These are phyloP conservation scores for Orthosia gothica DNA, from an alignment of 2,888 invertebrate species.

Conservation along the genomic window DNA sequence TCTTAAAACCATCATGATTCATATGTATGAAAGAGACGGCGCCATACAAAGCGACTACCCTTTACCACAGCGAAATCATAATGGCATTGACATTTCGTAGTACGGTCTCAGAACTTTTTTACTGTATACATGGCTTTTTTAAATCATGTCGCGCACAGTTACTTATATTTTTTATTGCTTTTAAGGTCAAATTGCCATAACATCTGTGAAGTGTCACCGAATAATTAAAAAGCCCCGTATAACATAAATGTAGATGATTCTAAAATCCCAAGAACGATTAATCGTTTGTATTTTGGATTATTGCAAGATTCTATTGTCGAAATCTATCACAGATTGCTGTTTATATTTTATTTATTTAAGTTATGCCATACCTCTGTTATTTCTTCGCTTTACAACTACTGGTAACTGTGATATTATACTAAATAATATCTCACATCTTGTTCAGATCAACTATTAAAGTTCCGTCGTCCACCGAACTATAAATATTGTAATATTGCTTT, in stretches of 20 bases:
- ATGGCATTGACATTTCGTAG: too few relatives aligned
- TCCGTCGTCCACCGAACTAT: slow-evolving; percentile 60
- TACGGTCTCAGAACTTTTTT: too few relatives aligned
- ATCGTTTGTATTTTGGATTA: not conserved
- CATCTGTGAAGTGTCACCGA: not conserved
- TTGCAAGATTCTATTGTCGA: not conserved
- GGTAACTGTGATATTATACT: slow-evolving; percentile 48
- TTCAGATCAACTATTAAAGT: slow-evolving; percentile 17
- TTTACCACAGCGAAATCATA: too few relatives aligned
- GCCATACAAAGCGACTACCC: too few relatives aligned
- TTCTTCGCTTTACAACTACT: not conserved
- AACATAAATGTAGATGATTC: not conserved
- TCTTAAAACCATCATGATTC: too few relatives aligned
- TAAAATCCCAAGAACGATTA: not conserved
- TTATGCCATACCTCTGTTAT: slow-evolving; percentile 39
- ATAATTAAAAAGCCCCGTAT: not conserved
- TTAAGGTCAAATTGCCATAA: not conserved
- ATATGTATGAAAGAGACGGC: too few relatives aligned
- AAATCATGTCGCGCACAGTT: not conserved
- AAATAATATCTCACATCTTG: slow-evolving; percentile 18
- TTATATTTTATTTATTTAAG: not conserved
- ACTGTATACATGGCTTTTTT: not conserved
- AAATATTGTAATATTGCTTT: slow-evolving; percentile 60
- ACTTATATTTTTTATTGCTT: not conserved
- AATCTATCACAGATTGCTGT: not conserved